Evolutionary conservation across 1,140 invertebrate species (phyloP), one percentile per base, ranked within the genome.

Genomic region (Goniozus legneri): DNA sequence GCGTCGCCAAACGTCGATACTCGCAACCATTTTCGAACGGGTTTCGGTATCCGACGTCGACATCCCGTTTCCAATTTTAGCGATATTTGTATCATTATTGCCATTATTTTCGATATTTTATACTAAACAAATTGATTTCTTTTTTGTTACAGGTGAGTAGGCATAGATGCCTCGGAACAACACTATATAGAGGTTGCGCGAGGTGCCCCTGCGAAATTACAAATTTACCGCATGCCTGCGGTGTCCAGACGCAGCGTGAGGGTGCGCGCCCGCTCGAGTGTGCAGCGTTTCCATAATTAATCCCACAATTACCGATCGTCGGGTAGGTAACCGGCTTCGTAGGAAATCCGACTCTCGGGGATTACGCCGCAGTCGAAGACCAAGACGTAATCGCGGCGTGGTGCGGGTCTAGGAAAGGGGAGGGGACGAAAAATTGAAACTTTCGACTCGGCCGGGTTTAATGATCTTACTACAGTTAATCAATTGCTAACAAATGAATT

Each of bases 11-110:
- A 20, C 52, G 40, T 50, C 45, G 50, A 61, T 61, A 50, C 47
- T 13, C 8, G 10, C 44, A 38, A 19, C 19, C 42, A 58, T 54
- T 64, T 60, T 62, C 60, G 54, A 52, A 52, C 45, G 27, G 44
- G 50, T 67, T 69, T 67, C 65, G 65, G 63, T 70, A 66, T 67
- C 63, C 59, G 50, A 60, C 49, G 40, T 52, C 47, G 46, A 50
- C 44, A n/a, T n/a, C n/a, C n/a, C n/a, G n/a, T n/a, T n/a, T n/a
- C n/a, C n/a, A n/a, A n/a, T n/a, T n/a, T n/a, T n/a, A n/a, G n/a
- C n/a, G n/a, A n/a, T n/a, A n/a, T n/a, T n/a, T n/a, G n/a, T n/a
- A n/a, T n/a, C n/a, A n/a, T n/a, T n/a, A n/a, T n/a, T n/a, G n/a
- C n/a, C n/a, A n/a, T n/a, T n/a, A n/a, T n/a, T n/a, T n/a, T 50